phyloP scores from a whole-genome alignment of 1,140 invertebrate genomes.

The Aleiodes sp. region DNA sequence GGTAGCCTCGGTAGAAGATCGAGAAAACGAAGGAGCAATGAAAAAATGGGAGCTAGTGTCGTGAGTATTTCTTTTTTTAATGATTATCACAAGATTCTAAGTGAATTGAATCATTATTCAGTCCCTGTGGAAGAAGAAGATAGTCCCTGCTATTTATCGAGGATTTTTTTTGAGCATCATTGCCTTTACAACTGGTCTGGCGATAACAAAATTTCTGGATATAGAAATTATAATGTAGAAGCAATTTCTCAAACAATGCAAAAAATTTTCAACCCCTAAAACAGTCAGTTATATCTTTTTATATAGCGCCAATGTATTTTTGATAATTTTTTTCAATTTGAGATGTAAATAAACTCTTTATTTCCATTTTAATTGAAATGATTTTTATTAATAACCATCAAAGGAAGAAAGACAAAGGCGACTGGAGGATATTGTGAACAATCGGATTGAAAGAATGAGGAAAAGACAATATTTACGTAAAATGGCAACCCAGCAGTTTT shows the following conservation, averaged over 20 bases:
- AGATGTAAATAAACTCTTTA: background rate
- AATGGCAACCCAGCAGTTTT: conserved; percentile 77
- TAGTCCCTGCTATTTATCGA: conserved; percentile 49
- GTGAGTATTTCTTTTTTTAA: conserved; percentile 57
- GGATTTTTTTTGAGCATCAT: conserved; percentile 50
- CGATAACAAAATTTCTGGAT: conserved; percentile 31
- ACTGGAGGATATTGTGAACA: conserved; percentile 74
- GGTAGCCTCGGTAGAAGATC: conserved; percentile 54
- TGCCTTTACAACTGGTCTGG: conserved; percentile 51
- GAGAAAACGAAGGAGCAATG: conserved; percentile 67
- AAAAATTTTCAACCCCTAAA: conserved; percentile 13
- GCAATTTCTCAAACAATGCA: background rate
- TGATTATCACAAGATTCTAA: conserved; percentile 13
- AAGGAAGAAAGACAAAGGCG: conserved; percentile 75
- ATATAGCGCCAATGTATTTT: background rate
- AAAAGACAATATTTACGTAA: conserved; percentile 74
- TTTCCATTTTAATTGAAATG: background rate
- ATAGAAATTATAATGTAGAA: conserved; percentile 5
- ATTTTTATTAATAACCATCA: conserved; percentile 14
- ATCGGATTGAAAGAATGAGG: conserved; percentile 73
- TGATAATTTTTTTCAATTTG: background rate
- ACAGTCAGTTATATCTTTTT: conserved; percentile 11
- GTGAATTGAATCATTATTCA: conserved; percentile 34
- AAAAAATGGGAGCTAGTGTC: conserved; percentile 67
- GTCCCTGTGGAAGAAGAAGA: conserved; percentile 51